Percentiles rank a stretch among this genome's conserved stretches.
Conservation (phyloP, 2,888 invertebrate genomes). For the Melikaiella ostensackeni region DNA sequence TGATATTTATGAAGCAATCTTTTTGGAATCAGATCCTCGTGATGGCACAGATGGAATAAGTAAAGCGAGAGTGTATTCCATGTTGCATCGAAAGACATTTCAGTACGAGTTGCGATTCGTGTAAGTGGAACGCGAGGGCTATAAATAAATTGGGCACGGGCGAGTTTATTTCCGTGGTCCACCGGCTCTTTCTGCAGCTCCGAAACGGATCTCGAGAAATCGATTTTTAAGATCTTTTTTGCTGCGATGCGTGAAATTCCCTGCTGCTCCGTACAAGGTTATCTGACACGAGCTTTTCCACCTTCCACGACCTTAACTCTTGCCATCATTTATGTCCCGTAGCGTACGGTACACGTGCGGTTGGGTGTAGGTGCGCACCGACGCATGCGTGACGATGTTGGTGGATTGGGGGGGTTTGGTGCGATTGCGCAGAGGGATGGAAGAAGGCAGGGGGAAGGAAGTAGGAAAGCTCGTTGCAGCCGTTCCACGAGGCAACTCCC, state of each 20-base stretch:
- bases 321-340: constrained; percentile 42
- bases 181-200: not conserved
- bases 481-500: constrained; percentile 44
- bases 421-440: constrained; percentile 22
- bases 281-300: constrained; percentile 53
- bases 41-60: not conserved
- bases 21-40: not conserved
- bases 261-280: constrained; percentile 48
- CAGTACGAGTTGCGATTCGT: constrained; percentile 22
- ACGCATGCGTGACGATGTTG: constrained; percentile 26
- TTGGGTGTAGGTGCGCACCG: constrained; percentile 40
- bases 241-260: not conserved
- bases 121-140: constrained; percentile 31
- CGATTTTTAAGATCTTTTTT: not conserved
- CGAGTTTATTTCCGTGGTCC: constrained; percentile 38
- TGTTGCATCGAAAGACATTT: constrained; percentile 27
- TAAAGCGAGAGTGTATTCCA: constrained; percentile 2
- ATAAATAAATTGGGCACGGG: constrained; percentile 37
- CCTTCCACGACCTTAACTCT: constrained; percentile 58
- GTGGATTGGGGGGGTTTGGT: not conserved
- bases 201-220: not conserved
- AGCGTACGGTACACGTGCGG: constrained; percentile 52
- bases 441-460: constrained; percentile 12
- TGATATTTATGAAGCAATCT: not conserved
- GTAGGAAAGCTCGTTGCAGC: constrained; percentile 44